These are phyloP conservation scores for Dendrocincla tyrannina DNA, from an alignment of 2,797 vertebrate genomes.

Conservation along the genomic window DNA sequence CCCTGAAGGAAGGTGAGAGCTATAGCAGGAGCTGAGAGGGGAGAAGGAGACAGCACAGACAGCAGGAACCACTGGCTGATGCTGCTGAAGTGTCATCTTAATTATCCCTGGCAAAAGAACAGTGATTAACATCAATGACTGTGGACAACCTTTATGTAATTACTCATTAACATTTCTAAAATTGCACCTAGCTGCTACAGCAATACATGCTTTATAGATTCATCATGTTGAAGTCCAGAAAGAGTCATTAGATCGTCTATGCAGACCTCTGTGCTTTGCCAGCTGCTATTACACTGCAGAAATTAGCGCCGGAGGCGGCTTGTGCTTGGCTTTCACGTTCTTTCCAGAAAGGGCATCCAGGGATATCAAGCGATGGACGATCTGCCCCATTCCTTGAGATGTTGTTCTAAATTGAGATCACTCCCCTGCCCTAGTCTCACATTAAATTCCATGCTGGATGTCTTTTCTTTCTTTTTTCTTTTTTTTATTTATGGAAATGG, in stretches of 20 bases:
- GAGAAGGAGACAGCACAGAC: not conserved
- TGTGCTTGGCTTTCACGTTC: not conserved
- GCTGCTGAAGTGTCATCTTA: conserved; percentile 44
- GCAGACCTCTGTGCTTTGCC: conserved; percentile 6
- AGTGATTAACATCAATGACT: conserved; percentile 63
- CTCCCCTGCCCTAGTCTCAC: not conserved
- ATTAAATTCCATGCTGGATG: not conserved
- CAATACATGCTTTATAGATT: conserved; percentile 51
- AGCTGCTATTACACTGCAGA: conserved; percentile 33
- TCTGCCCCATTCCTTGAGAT: not conserved
- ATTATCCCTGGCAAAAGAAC: conserved; percentile 63
- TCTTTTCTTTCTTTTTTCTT: not conserved
- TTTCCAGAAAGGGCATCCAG: conserved; percentile 28
- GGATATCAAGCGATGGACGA: not conserved
- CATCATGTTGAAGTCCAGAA: conserved; percentile 52
- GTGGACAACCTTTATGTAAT: conserved; percentile 65
- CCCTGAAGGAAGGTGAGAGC: not conserved
- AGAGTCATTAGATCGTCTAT: conserved; percentile 12
- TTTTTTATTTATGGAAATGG: not conserved
- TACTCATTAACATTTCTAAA: conserved; percentile 70
- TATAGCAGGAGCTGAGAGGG: not conserved
- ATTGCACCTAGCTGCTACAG: conserved; percentile 61
- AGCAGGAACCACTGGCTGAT: not conserved
- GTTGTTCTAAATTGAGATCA: not conserved
- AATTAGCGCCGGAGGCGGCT: not conserved